Evolutionary conservation across 2,113 vertebrate genomes (phyloP).

Genomic region (Mastomys natalensis): DNA sequence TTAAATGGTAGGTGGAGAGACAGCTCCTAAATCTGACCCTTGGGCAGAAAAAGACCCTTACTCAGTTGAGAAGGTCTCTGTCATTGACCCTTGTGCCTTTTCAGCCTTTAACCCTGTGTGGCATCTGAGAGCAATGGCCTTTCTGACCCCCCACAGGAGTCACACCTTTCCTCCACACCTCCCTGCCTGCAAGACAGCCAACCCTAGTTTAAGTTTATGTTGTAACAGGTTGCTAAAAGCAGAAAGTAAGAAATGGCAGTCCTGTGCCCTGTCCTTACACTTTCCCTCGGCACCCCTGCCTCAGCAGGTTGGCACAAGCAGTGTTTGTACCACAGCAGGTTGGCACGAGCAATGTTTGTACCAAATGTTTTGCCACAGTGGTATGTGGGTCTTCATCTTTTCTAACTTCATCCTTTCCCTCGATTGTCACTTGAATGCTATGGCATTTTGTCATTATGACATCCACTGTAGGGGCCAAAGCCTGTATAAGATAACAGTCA

Average conservation of each 20-base stretch:
- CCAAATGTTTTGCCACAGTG: background rate
- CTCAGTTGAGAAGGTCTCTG: background rate
- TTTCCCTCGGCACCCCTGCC: background rate
- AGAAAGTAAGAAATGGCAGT: background rate
- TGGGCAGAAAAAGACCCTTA: background rate
- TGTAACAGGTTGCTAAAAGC: background rate
- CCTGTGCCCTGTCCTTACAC: background rate
- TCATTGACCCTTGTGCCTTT: background rate
- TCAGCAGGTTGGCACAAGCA: background rate
- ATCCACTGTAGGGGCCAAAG: background rate
- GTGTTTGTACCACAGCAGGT: background rate
- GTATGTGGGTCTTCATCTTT: background rate
- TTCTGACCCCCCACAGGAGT: background rate
- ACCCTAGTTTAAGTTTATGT: background rate
- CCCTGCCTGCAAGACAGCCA: background rate
- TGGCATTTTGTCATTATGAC: background rate
- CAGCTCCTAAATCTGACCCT: background rate
- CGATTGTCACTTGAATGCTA: background rate
- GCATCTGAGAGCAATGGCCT: background rate
- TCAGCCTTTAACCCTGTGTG: background rate
- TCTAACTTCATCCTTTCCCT: background rate
- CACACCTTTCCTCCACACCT: background rate
- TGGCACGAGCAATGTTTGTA: fast-evolving
- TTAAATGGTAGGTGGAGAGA: background rate
- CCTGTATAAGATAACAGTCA: background rate